Percentiles rank a stretch among this genome's conserved stretches.
phyloP scores from a whole-genome alignment of 2,888 invertebrate genomes.

The Caradrina kadenii region DNA sequence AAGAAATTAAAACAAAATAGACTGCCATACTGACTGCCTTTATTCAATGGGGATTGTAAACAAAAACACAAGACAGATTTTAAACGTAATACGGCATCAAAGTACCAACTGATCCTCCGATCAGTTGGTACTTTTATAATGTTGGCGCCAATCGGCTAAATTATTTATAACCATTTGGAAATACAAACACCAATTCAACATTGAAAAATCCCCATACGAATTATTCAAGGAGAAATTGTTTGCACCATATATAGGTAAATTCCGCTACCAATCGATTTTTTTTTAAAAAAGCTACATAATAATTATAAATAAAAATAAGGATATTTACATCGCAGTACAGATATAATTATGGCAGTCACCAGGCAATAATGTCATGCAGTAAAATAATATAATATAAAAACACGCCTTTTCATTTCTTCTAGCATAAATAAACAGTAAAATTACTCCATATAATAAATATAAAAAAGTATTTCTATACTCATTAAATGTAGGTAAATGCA shows the following conservation, averaged over 20 bases:
- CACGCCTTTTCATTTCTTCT: constrained; percentile 85
- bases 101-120: too few relatives aligned
- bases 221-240: constrained; percentile 3
- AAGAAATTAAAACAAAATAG: constrained; percentile 60
- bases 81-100: neutral
- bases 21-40: constrained; percentile 60
- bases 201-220: neutral
- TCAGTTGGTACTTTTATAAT: neutral
- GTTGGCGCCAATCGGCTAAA: neutral
- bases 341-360: constrained; percentile 52
- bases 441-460: neutral
- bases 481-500: neutral
- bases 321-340: constrained; percentile 7
- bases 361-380: constrained; percentile 53
- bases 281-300: constrained; percentile 1
- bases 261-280: neutral
- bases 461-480: neutral
- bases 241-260: constrained; percentile 15
- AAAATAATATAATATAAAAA: constrained; percentile 61
- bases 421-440: neutral
- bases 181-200: neutral
- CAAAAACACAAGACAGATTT: neutral
- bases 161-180: neutral
- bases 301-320: constrained; percentile 31
- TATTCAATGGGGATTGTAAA: constrained; percentile 12